Base-by-base conservation (phyloP, 2,888 invertebrate species). In the Sarcophaga rosellei region DNA sequence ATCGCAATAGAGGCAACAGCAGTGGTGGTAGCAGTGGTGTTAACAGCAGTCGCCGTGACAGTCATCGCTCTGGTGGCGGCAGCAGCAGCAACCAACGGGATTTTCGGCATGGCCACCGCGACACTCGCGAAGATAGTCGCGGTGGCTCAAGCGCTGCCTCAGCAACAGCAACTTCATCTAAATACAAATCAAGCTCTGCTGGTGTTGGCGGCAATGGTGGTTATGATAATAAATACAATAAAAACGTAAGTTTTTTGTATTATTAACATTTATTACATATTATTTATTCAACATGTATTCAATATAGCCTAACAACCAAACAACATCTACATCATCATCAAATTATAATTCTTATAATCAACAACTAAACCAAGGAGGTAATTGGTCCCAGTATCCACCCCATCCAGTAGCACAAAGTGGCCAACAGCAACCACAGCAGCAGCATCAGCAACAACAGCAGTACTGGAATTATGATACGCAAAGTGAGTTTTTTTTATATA, bases 101-200 rank as follows among this genome's bases (percentile, higher is more conserved):
- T 93, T 93, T 93, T 93, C 93, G 93, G 93, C 92, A 91, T 92
- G 93, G 93, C 93, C 93, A 93, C 93, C 93, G 93, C 93, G 93
- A 93, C 93, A 92, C 88, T 91, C 91, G 92, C 91, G 93, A 93
- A 93, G 93, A 92, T 93, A 93, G 93, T 93, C 93, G 93, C 93
- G 93, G 93, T 93, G 93, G 93, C 93, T 92, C 92, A 92, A 92
- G 92, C 90, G 91, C 92, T 88, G 91, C 92, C 90, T 90, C 92
- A 89, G 91, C 91, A 88, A 85, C 91, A 89, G 89, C 90, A 72
- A 79, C 81, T 86, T 84, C 84, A 84, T 83, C 87, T 87, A 83
- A 83, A 89, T 90, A 91, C 87, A 90, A 91, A 70, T 88, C 89
- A 80, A 89, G 89, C 81, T 89, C 84, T 57, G 83, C 88, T 86